Conservation (phyloP, 2,113 vertebrate genomes). For the Callorhinus ursinus region DNA sequence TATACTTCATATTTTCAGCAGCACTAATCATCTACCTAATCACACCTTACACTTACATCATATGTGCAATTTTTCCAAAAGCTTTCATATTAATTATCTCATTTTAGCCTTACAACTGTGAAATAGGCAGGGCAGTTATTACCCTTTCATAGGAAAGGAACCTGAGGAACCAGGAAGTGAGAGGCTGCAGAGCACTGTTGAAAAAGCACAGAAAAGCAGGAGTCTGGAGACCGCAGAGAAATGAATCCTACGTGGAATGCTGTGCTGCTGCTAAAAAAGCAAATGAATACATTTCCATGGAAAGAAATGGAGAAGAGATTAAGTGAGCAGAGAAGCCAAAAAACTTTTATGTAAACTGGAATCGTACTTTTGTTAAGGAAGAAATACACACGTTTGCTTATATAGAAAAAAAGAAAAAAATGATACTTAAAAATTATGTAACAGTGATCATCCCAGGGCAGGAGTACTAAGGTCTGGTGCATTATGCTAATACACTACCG, state of each 20-base stretch:
- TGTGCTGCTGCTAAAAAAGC: neutral
- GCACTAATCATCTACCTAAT: neutral
- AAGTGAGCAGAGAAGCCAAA: neutral
- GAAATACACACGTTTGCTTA: neutral
- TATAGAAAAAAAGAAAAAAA: neutral
- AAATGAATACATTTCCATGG: neutral
- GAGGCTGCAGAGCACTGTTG: neutral
- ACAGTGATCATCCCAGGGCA: neutral
- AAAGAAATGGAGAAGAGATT: neutral
- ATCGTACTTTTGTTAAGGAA: constrained; percentile 41
- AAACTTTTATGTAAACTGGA: neutral
- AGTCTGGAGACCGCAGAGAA: neutral
- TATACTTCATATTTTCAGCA: neutral
- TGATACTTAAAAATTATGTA: neutral
- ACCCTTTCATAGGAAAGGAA: constrained; percentile 40
- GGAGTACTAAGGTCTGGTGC: neutral
- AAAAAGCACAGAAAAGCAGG: constrained; percentile 15
- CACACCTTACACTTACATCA: neutral
- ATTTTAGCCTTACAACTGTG: constrained; percentile 34
- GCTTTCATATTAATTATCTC: constrained; percentile 34
- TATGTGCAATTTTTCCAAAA: constrained; percentile 38
- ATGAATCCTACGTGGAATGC: neutral
- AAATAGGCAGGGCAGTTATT: neutral
- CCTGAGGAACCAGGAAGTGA: neutral
- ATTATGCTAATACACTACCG: neutral